Evolutionary conservation across 2,797 vertebrate species (phyloP), one percentile per base, ranked within the genome.

Genomic region (Bucorvus abyssinicus): DNA sequence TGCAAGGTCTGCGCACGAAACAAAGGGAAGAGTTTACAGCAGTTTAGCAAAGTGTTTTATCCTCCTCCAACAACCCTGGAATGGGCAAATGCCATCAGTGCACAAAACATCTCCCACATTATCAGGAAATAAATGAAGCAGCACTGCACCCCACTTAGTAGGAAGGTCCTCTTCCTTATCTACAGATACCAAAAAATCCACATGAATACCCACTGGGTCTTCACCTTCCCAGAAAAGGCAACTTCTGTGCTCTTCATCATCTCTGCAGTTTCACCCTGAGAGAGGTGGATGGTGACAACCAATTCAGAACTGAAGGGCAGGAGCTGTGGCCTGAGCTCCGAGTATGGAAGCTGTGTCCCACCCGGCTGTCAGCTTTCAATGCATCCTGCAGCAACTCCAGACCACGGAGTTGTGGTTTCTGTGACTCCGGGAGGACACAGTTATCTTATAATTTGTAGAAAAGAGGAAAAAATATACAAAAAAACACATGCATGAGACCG

Each of bases 41-140:
- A 71, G 17, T 10, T 60, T n/a, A 63, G 21, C 19, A 15, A 60
- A 22, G 3, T 30, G 18, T 42, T 85, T 73, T 49, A 32, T 18
- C 23, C 6, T 63, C 78, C 52, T 70, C 40, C 32, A 45, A 13
- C 2, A 26, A 74, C 12, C n/a, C 26, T 20, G 17, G 20, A 61
- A 77, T 3, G 18, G 18, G n/a, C 5, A 74, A 64, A 83, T 4
- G 18, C 7, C 12, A 74, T 12, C 11, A 24, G 22, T 30, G 23
- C 1, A 53, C 14, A 50, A 55, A 67, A 26, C 14, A 32, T 5
- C 8, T 6, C 1, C 2, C 6, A n/a, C 0, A 0, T 32, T 30
- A 29, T 15, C 49, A 22, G 36, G 36, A 61, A 76, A 52, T 34
- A 30, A 69, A 64, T 14, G 21, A 45, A 21, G 12, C 29, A 0